Percentiles rank a stretch among this genome's conserved stretches.
These are phyloP conservation scores for Tinea semifulvella DNA, from an alignment of 2,888 invertebrate genomes.

Conservation along the genomic window DNA sequence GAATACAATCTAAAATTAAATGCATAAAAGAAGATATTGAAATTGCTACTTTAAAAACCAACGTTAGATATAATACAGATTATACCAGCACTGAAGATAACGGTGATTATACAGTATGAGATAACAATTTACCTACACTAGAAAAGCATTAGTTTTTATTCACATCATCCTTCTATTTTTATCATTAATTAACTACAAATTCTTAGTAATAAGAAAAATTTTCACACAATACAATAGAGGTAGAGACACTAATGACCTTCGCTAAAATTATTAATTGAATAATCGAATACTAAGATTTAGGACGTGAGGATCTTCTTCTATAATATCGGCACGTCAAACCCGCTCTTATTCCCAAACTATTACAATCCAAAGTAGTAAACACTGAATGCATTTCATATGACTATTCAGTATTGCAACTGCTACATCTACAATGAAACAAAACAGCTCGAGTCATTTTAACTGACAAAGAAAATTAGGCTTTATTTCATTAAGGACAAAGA, in stretches of 20 bases:
- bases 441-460: neutral
- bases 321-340: neutral
- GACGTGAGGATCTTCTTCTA: slow-evolving; percentile 19
- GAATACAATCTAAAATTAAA: no score
- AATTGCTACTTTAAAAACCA: no score
- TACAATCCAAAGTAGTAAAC: neutral
- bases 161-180: neutral
- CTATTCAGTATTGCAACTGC: neutral
- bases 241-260: slow-evolving; percentile 19
- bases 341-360: neutral
- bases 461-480: neutral
- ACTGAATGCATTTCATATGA: neutral
- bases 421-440: neutral
- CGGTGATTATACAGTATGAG: no score
- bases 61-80: no score
- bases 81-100: no score
- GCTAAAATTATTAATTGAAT: slow-evolving; percentile 25
- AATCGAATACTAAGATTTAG: slow-evolving; percentile 32
- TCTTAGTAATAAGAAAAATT: neutral
- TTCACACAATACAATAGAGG: slow-evolving; percentile 20
- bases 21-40: no score
- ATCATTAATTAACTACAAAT: neutral
- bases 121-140: no score
- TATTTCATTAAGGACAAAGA: neutral
- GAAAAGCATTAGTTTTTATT: neutral